phyloP scores from a whole-genome alignment of 1,140 invertebrate genomes.

The Liolophura sinensis region DNA sequence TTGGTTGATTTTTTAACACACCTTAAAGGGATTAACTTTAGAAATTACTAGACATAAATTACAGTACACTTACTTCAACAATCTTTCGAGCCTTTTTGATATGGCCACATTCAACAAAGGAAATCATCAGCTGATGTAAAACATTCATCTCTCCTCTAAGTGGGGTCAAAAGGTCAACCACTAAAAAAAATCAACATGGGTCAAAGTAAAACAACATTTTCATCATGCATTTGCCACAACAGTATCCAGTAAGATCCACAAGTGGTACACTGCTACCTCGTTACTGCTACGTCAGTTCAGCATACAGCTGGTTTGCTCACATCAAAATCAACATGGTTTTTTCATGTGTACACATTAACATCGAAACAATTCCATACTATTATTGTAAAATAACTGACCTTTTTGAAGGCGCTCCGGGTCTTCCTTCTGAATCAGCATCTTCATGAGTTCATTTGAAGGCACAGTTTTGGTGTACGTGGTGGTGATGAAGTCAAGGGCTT shows the following conservation, averaged over 20 bases:
- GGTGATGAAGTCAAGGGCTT: constrained; percentile 46
- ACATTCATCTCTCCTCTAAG: constrained; percentile 81
- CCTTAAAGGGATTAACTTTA: too few species aligned
- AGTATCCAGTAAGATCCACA: too few species aligned
- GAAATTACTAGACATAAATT: too few species aligned
- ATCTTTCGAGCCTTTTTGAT: constrained; percentile 79
- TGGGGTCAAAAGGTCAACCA: constrained; percentile 76
- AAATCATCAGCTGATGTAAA: constrained; percentile 78
- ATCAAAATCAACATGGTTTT: too few species aligned
- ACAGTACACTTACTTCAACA: constrained; percentile 62
- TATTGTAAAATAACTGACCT: constrained; percentile 29
- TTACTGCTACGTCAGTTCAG: too few species aligned
- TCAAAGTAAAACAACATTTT: background rate
- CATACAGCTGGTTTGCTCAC: too few species aligned
- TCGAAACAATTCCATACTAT: too few species aligned
- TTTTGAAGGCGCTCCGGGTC: constrained; percentile 77
- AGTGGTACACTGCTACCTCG: background rate
- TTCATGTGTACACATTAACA: too few species aligned
- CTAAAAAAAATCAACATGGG: constrained; percentile 21
- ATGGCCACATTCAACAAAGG: constrained; percentile 77
- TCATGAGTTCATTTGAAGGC: constrained; percentile 72
- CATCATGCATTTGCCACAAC: too few species aligned
- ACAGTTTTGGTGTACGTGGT: constrained; percentile 69
- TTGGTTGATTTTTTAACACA: too few species aligned
- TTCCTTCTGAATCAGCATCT: constrained; percentile 73